A percentile compares a stretch with the other conserved stretches of the same genome.
Conservation (phyloP, 2,888 invertebrate species). For the Loripinus fragilis region DNA sequence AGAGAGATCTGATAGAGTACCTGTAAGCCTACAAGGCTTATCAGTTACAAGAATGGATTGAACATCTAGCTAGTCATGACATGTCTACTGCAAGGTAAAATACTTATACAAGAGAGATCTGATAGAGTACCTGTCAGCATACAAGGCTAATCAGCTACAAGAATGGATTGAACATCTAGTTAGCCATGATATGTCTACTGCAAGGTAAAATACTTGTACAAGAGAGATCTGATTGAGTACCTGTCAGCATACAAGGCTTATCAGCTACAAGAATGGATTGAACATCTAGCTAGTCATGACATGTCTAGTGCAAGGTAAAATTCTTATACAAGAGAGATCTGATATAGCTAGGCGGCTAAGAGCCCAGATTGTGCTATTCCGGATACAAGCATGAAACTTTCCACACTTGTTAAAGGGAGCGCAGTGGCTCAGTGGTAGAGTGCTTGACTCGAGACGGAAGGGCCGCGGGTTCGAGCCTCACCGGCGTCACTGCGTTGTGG, state of each 20-base stretch:
- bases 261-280: constrained; percentile 89
- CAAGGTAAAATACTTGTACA: too few species aligned
- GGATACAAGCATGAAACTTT: too few species aligned
- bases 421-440: too few species aligned
- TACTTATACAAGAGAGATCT: constrained; percentile 91
- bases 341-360: too few species aligned
- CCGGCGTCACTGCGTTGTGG: too few species aligned
- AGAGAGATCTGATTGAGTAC: constrained; percentile 90
- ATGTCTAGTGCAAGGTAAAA: constrained; percentile 92
- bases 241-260: constrained; percentile 89
- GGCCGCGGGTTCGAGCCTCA: too few species aligned
- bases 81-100: constrained; percentile 92
- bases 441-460: too few species aligned
- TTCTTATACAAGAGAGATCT: too few species aligned
- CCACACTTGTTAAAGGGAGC: too few species aligned
- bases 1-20: constrained; percentile 90
- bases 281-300: constrained; percentile 90
- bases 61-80: constrained; percentile 90
- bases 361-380: too few species aligned
- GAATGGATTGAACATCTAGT: constrained; percentile 90
- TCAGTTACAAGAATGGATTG: constrained; percentile 89
- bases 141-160: constrained; percentile 88
- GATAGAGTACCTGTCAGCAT: constrained; percentile 90
- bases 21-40: constrained; percentile 89
- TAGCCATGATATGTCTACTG: constrained; percentile 91